Conservation (phyloP, 2,113 vertebrate genomes). For the Leptobrachium ailaonicum region DNA sequence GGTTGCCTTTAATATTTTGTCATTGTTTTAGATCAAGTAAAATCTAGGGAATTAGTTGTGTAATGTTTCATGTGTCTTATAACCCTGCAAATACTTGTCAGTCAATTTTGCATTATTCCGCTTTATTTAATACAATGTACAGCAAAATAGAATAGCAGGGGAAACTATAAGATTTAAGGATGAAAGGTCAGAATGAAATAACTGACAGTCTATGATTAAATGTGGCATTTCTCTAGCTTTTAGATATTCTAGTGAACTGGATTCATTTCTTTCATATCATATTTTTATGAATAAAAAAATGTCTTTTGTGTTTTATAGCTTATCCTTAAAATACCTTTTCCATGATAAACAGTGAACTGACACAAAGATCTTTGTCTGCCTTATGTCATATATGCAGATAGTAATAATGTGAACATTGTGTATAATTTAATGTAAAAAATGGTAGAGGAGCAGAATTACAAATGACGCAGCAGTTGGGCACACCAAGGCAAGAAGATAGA, state of each 20-base stretch:
- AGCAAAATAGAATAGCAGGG: slow-evolving; percentile 15
- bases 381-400: too few species aligned
- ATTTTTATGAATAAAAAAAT: neutral
- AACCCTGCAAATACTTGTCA: slow-evolving; percentile 23
- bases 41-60: slow-evolving; percentile 10
- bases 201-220: slow-evolving; percentile 15
- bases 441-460: too few species aligned
- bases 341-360: neutral
- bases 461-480: neutral
- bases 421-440: too few species aligned
- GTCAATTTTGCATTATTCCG: slow-evolving; percentile 27
- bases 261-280: slow-evolving; percentile 4
- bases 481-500: neutral
- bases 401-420: too few species aligned
- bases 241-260: neutral
- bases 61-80: slow-evolving; percentile 3
- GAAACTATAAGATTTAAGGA: slow-evolving; percentile 15
- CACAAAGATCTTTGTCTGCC: neutral
- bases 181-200: slow-evolving; percentile 17
- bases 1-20: slow-evolving; percentile 29
- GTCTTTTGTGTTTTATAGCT: neutral
- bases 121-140: slow-evolving; percentile 15
- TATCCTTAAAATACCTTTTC: slow-evolving; percentile 13
- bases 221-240: slow-evolving; percentile 16
- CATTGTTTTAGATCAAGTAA: slow-evolving; percentile 21